These are phyloP conservation scores for Lithobates sylvaticus DNA, from an alignment of 2,797 vertebrate genomes.

Conservation along the genomic window DNA sequence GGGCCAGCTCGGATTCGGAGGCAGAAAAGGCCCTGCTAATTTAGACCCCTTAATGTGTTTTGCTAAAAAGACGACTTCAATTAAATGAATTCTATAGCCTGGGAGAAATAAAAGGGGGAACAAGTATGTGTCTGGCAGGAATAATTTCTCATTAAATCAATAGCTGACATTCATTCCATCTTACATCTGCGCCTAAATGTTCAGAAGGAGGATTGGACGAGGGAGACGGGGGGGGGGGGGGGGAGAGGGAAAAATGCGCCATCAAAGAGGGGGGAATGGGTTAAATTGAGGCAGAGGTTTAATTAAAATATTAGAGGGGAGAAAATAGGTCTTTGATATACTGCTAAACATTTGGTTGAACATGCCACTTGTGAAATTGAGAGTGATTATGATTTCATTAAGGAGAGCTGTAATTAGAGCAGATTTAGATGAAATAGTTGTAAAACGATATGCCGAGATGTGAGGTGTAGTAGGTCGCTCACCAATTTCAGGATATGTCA, in stretches of 20 bases:
- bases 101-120: slow-evolving; percentile 84
- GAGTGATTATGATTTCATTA: slow-evolving; percentile 85
- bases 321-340: slow-evolving; percentile 99
- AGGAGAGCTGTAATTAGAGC: slow-evolving; percentile 64
- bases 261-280: slow-evolving; percentile 98
- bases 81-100: slow-evolving; percentile 98
- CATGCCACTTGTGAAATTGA: slow-evolving; percentile 84
- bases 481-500: too few species aligned
- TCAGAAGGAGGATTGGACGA: slow-evolving; percentile 49
- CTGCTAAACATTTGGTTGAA: slow-evolving; percentile 94
- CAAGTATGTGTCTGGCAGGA: slow-evolving; percentile 86
- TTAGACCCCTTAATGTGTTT: slow-evolving; percentile 93
- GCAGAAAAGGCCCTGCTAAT: slow-evolving; percentile 97
- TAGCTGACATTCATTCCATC: slow-evolving; percentile 89
- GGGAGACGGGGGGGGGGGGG: too few species aligned
- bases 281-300: slow-evolving; percentile 99
- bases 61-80: slow-evolving; percentile 96
- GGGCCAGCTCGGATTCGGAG: slow-evolving; percentile 82
- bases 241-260: slow-evolving; percentile 72
- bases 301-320: slow-evolving; percentile 98
- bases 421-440: not conserved
- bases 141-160: slow-evolving; percentile 96
- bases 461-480: too few species aligned
- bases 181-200: slow-evolving; percentile 97
- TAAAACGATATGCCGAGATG: too few species aligned